Percentiles rank a stretch among this genome's conserved stretches.
These are phyloP conservation scores for Pampusana beccarii DNA, from an alignment of 2,113 vertebrate genomes.

Conservation along the genomic window DNA sequence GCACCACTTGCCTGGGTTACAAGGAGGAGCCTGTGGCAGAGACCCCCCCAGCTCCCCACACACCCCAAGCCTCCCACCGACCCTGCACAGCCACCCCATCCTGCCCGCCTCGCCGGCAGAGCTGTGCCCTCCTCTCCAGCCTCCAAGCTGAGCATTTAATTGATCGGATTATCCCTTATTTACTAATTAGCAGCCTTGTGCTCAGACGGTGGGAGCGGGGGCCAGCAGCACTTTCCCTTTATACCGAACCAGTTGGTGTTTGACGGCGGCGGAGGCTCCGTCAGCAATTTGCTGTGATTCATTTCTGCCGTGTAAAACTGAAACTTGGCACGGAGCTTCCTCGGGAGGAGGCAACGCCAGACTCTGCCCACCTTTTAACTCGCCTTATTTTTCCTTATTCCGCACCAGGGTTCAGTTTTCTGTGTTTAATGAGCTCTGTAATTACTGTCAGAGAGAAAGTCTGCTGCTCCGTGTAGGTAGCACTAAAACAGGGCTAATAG, in stretches of 20 bases:
- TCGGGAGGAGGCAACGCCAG: neutral
- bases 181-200: neutral
- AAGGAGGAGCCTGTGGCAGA: neutral
- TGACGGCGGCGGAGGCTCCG: neutral
- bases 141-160: neutral
- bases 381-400: neutral
- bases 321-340: neutral
- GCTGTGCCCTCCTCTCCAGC: neutral
- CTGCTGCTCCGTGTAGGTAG: neutral
- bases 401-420: rapidly evolving
- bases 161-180: slow-evolving; percentile 13
- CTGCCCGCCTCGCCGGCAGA: rapidly evolving
- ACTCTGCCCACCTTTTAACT: neutral
- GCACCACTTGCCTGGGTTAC: neutral
- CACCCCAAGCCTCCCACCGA: rapidly evolving
- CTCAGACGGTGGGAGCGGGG: neutral
- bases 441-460: neutral
- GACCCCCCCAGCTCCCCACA: neutral
- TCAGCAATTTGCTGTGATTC: neutral
- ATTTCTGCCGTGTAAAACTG: neutral
- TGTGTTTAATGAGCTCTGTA: neutral
- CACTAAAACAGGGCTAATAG: neutral
- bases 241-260: neutral
- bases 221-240: neutral
- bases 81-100: neutral